phyloP scores from a whole-genome alignment of 2,888 invertebrate species.

The Oeneis ivallda region DNA sequence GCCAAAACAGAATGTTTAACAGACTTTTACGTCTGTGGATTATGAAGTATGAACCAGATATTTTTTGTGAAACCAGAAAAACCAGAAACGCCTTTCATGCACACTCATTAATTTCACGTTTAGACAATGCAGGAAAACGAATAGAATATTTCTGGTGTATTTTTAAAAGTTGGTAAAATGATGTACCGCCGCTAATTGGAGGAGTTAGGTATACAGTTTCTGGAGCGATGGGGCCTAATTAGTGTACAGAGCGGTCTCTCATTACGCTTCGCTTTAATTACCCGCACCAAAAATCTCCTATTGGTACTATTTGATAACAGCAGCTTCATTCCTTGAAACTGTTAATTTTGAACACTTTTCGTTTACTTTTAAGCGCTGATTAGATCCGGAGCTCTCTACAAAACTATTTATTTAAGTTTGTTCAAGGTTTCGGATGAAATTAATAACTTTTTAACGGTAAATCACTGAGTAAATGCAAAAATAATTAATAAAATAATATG shows the following conservation, averaged over 20 bases:
- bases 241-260: slow-evolving; percentile 61
- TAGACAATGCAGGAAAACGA: slow-evolving; percentile 8
- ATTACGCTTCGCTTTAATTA: slow-evolving; percentile 68
- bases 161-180: slow-evolving; percentile 35
- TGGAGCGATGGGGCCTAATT: slow-evolving; percentile 66
- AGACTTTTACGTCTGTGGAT: not conserved
- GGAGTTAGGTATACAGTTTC: slow-evolving; percentile 65
- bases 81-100: slow-evolving; percentile 1
- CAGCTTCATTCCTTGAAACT: slow-evolving; percentile 11
- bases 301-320: slow-evolving; percentile 39
- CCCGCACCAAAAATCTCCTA: slow-evolving; percentile 58
- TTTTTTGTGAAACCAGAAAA: too few relatives aligned
- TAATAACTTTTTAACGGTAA: too few relatives aligned
- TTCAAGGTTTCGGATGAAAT: too few relatives aligned
- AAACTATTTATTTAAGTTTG: too few relatives aligned
- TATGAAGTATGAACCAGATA: not conserved
- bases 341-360: slow-evolving; percentile 8
- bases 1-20: not conserved
- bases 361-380: slow-evolving; percentile 6
- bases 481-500: too few relatives aligned
- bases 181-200: slow-evolving; percentile 61
- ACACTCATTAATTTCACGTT: slow-evolving; percentile 15
- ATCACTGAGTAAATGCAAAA: too few relatives aligned
- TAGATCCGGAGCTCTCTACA: slow-evolving; percentile 29
- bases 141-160: slow-evolving; percentile 29